These are phyloP conservation scores for Anodontia alba DNA, from an alignment of 2,888 invertebrate species.

Conservation along the genomic window DNA sequence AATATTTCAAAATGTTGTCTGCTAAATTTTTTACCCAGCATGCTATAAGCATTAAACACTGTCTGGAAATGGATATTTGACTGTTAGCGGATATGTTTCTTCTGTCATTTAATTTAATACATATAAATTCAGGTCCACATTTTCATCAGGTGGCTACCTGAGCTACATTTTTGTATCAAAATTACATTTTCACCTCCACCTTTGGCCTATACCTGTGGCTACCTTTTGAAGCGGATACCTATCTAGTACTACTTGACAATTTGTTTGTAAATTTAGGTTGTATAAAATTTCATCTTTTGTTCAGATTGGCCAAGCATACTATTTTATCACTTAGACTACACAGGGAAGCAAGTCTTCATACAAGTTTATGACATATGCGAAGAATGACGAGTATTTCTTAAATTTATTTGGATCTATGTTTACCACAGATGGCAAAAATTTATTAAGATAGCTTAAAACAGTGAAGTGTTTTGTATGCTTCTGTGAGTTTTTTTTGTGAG, in stretches of 20 bases:
- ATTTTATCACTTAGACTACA: conserved; percentile 2
- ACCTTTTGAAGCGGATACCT: background rate
- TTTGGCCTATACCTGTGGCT: background rate
- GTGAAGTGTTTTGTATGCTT: background rate
- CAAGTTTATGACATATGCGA: background rate
- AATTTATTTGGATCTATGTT: background rate
- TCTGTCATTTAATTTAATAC: no score
- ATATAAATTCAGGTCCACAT: no score
- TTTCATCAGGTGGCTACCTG: no score
- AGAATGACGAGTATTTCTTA: conserved; percentile 4
- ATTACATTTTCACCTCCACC: background rate
- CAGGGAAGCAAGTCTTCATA: background rate
- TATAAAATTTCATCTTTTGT: conserved; percentile 9
- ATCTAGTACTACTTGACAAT: conserved; percentile 4
- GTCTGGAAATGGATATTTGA: no score
- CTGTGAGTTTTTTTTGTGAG: background rate
- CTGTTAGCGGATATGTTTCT: no score
- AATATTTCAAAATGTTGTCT: no score
- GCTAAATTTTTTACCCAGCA: no score
- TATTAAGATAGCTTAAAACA: background rate
- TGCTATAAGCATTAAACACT: no score
- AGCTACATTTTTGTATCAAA: background rate
- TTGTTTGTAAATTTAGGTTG: conserved; percentile 21
- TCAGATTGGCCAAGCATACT: background rate
- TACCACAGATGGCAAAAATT: background rate